phyloP scores from a whole-genome alignment of 2,113 vertebrate species.

The Steatornis caripensis region DNA sequence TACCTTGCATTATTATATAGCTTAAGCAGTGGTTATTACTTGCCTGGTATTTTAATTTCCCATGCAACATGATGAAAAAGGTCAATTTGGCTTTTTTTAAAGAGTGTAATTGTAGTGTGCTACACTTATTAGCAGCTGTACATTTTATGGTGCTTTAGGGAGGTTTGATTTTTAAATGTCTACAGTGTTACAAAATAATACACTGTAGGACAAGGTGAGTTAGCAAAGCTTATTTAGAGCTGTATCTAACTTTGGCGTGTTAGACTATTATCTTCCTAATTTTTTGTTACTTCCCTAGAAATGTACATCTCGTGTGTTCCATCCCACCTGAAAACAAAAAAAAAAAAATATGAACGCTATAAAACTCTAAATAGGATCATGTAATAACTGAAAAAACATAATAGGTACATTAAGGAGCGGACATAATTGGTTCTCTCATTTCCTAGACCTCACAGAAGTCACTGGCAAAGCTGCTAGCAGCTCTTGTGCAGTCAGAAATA shows the following conservation, averaged over 20 bases:
- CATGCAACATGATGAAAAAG: slow-evolving; percentile 70
- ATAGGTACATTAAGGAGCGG: background rate
- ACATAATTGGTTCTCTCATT: background rate
- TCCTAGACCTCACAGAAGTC: background rate
- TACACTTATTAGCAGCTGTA: slow-evolving; percentile 67
- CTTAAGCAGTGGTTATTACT: slow-evolving; percentile 72
- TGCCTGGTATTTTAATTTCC: slow-evolving; percentile 78
- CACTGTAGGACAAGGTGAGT: slow-evolving; percentile 15
- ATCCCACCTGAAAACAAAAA: background rate
- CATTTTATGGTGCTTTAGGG: slow-evolving; percentile 63
- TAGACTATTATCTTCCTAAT: background rate
- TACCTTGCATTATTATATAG: slow-evolving; percentile 75
- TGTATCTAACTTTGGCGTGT: background rate
- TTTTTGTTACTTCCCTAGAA: background rate
- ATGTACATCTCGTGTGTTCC: background rate
- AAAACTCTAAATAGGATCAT: background rate
- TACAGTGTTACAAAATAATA: slow-evolving; percentile 17
- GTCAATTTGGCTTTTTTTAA: slow-evolving; percentile 70
- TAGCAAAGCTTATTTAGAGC: slow-evolving; percentile 18
- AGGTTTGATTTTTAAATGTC: slow-evolving; percentile 61
- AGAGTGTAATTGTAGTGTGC: slow-evolving; percentile 56
- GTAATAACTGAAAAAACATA: background rate
- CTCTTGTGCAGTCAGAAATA: background rate
- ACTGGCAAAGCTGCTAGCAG: background rate
- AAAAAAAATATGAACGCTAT: background rate